A percentile compares a stretch with the other conserved stretches of the same genome.
Conservation (phyloP, 2,888 invertebrate genomes). For the Epinotia nisella region DNA sequence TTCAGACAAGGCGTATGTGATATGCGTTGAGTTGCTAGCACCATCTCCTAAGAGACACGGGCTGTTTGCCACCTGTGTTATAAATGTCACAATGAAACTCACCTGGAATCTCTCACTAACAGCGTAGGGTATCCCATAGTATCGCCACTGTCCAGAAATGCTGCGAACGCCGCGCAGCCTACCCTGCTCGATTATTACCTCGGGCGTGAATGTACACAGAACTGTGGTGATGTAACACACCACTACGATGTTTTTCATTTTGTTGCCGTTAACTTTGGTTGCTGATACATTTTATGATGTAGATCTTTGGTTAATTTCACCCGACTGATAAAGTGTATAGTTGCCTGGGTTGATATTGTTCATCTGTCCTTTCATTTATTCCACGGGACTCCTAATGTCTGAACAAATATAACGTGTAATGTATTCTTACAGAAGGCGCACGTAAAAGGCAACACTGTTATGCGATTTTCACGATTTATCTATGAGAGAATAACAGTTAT, state of each 20-base stretch:
- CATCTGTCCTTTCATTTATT: not conserved
- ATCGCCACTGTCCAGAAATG: constrained; percentile 66
- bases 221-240: constrained; percentile 42
- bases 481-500: too few species aligned
- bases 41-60: too few species aligned
- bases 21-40: not conserved
- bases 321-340: not conserved
- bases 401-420: too few species aligned
- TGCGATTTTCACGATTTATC: too few species aligned
- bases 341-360: too few species aligned
- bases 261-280: not conserved
- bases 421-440: too few species aligned
- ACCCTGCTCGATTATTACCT: constrained; percentile 65
- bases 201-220: constrained; percentile 57
- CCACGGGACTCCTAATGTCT: not conserved
- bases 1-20: not conserved
- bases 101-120: constrained; percentile 71
- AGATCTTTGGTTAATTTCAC: not conserved
- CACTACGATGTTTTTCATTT: constrained; percentile 11
- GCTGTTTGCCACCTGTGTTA: too few species aligned
- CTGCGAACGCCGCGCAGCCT: constrained; percentile 65
- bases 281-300: not conserved
- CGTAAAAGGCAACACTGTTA: too few species aligned
- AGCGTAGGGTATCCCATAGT: constrained; percentile 76
- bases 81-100: constrained; percentile 46